Conservation (phyloP, 2,888 invertebrate genomes). For the Stenchaetothrips biformis region DNA sequence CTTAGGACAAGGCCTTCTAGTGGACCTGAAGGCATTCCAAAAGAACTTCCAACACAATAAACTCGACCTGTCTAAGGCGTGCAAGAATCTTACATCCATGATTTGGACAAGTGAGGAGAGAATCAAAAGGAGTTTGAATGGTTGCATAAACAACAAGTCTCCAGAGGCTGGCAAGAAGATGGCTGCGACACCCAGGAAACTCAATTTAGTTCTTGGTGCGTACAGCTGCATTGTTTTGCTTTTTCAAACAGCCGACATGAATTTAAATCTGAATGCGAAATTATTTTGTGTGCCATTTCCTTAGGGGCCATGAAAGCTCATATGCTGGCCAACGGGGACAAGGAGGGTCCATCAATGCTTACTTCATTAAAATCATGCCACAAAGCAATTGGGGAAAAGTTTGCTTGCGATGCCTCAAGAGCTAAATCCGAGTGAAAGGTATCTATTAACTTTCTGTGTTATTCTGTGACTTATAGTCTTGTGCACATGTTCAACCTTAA, state of each 20-base stretch:
- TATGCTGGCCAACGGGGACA: not conserved
- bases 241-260: not conserved
- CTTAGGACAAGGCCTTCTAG: not conserved
- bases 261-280: not conserved
- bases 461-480: too few relatives aligned
- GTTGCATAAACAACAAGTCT: not conserved
- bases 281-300: not conserved
- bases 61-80: not conserved
- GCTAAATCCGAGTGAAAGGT: too few relatives aligned
- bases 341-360: not conserved
- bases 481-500: too few relatives aligned
- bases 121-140: not conserved
- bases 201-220: not conserved
- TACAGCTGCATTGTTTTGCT: not conserved
- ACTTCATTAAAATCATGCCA: not conserved
- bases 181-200: not conserved
- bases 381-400: not conserved
- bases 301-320: not conserved
- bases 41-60: not conserved
- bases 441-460: too few relatives aligned
- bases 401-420: not conserved
- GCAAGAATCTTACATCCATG: not conserved
- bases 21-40: not conserved
- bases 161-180: not conserved
- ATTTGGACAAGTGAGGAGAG: not conserved